A percentile compares a stretch with the other conserved stretches of the same genome.
Conservation (phyloP, 2,888 invertebrate genomes). For the Heliconius aoede region DNA sequence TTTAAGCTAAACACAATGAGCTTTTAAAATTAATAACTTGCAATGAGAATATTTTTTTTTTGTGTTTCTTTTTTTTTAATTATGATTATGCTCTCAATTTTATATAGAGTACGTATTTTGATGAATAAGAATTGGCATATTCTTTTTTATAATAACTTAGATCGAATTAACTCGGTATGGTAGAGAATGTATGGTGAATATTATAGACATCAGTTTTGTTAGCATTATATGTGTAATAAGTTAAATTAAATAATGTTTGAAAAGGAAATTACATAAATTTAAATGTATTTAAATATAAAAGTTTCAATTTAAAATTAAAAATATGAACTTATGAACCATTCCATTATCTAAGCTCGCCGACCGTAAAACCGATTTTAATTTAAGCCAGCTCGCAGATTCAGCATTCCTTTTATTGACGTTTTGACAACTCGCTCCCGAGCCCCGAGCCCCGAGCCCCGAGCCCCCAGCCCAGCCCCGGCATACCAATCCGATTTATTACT, state of each 20-base stretch:
- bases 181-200: no score
- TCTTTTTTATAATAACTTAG: neutral
- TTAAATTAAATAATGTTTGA: neutral
- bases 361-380: slow-evolving; percentile 33
- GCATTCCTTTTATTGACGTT: slow-evolving; percentile 53
- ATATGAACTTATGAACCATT: slow-evolving; percentile 15
- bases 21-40: neutral
- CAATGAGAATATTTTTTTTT: neutral
- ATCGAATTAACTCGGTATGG: no score
- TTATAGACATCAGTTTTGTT: neutral
- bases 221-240: neutral
- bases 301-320: no score
- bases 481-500: slow-evolving; percentile 45
- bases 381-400: slow-evolving; percentile 31
- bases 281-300: no score
- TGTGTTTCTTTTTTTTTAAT: neutral
- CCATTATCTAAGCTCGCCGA: slow-evolving; percentile 27
- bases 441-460: neutral
- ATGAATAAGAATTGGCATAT: slow-evolving; percentile 1
- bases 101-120: slow-evolving; percentile 5
- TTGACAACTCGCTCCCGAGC: slow-evolving; percentile 55
- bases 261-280: no score
- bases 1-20: slow-evolving; percentile 6
- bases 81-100: neutral
- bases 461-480: slow-evolving; percentile 8